Evolutionary conservation across 2,888 invertebrate species (phyloP).

Genomic region (Eudemis profundana): DNA sequence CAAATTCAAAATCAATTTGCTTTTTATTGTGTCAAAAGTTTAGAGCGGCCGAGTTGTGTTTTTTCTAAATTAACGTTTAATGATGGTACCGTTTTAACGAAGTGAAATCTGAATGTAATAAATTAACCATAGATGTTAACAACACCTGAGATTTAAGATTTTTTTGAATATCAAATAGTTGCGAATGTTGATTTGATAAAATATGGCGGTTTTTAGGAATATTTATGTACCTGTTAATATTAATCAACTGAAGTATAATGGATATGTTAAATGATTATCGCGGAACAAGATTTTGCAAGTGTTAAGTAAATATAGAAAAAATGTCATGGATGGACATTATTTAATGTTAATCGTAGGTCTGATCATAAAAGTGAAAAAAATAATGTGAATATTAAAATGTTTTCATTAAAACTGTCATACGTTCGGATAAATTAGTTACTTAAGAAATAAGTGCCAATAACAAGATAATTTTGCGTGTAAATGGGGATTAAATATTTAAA

Average conservation of each 20-base stretch:
- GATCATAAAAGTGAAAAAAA: conserved; percentile 5
- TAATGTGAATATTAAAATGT: conserved; percentile 12
- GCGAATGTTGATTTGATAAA: conserved; percentile 23
- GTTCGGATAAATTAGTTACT: not conserved
- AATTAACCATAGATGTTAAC: conserved; percentile 34
- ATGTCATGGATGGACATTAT: conserved; percentile 1
- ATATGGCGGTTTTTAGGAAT: conserved; percentile 19
- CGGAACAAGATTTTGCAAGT: not conserved
- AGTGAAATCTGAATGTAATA: conserved; percentile 41
- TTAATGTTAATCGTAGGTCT: conserved; percentile 15
- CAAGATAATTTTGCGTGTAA: not conserved
- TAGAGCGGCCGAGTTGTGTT: conserved; percentile 12
- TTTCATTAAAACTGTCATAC: not conserved
- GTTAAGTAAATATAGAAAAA: conserved; percentile 15
- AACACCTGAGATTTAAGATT: conserved; percentile 28
- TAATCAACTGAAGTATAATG: conserved; percentile 21
- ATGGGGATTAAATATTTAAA: not conserved
- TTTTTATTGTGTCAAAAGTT: conserved; percentile 60
- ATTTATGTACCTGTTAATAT: conserved; percentile 20
- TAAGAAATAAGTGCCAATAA: not conserved
- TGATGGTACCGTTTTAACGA: conserved; percentile 40
- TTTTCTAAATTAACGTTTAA: conserved; percentile 37
- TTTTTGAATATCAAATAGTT: conserved; percentile 19
- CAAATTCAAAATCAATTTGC: conserved; percentile 66
- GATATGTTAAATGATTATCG: conserved; percentile 2